Conservation (phyloP, 2,888 invertebrate genomes). For the Cephus nigrinus region DNA sequence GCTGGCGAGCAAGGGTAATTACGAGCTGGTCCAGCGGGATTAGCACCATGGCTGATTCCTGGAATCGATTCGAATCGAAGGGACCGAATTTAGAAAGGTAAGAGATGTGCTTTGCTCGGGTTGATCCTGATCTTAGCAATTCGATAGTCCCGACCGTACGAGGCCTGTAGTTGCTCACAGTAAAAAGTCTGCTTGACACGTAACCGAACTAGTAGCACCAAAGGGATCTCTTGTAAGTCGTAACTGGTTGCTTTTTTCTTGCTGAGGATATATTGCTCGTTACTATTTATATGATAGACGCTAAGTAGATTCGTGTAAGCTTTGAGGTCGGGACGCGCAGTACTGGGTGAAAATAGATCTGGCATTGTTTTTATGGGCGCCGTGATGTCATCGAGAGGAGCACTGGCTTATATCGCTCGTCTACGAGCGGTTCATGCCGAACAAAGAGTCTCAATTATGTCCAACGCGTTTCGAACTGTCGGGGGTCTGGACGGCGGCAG, state of each 20-base stretch:
- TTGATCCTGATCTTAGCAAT: neutral
- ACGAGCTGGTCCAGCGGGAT: neutral
- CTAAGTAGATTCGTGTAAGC: neutral
- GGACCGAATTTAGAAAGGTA: neutral
- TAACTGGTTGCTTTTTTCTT: neutral
- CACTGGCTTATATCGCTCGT: neutral
- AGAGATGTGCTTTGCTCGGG: neutral
- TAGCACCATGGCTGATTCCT: neutral
- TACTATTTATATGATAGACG: no score
- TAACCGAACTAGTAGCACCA: neutral
- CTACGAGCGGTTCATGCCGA: neutral
- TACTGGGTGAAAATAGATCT: neutral
- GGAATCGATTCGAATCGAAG: neutral
- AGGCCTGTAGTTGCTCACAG: neutral
- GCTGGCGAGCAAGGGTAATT: neutral
- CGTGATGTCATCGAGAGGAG: neutral
- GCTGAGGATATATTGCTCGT: no score
- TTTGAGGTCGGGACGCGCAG: neutral
- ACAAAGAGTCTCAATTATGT: neutral
- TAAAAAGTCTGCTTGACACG: neutral
- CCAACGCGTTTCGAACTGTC: neutral
- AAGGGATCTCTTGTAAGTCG: neutral
- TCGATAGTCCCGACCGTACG: neutral
- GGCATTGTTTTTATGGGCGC: neutral
- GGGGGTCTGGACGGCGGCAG: neutral